Evolutionary conservation across 1,140 invertebrate genomes (phyloP).

Genomic region (Xylocopa sonorina): DNA sequence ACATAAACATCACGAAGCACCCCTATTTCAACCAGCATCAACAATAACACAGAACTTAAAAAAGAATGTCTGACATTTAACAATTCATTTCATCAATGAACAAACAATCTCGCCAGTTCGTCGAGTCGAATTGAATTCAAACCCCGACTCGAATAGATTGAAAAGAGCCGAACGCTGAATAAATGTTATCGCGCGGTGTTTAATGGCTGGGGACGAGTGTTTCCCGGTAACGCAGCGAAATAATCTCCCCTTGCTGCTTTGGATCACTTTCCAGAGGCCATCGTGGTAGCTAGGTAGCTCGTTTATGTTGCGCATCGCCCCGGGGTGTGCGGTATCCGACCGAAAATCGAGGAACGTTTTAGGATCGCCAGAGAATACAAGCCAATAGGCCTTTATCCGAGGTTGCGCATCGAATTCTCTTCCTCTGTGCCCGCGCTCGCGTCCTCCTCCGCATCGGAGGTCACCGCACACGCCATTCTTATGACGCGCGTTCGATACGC

Average conservation of each 20-base stretch:
- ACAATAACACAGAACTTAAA: too few relatives aligned
- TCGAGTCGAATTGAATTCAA: not conserved
- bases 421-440: too few relatives aligned
- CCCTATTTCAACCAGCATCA: too few relatives aligned
- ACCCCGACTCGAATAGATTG: not conserved
- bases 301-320: conserved; percentile 67
- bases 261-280: conserved; percentile 37
- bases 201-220: not conserved
- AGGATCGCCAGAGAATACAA: conserved; percentile 47
- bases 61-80: too few relatives aligned
- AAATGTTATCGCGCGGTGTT: not conserved
- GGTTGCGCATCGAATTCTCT: conserved; percentile 38
- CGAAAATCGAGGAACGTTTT: conserved; percentile 63
- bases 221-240: conserved; percentile 12
- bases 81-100: too few relatives aligned
- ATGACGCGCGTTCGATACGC: not conserved
- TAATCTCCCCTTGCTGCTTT: conserved; percentile 39
- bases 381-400: conserved; percentile 55
- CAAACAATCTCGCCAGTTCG: too few relatives aligned
- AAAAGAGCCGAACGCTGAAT: conserved; percentile 1
- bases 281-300: conserved; percentile 36
- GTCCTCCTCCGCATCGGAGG: not conserved
- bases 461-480: not conserved
- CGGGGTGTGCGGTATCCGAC: conserved; percentile 61
- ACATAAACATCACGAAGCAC: too few relatives aligned